Evolutionary conservation across 2,113 vertebrate genomes (phyloP).

Genomic region (Erinaceus europaeus): DNA sequence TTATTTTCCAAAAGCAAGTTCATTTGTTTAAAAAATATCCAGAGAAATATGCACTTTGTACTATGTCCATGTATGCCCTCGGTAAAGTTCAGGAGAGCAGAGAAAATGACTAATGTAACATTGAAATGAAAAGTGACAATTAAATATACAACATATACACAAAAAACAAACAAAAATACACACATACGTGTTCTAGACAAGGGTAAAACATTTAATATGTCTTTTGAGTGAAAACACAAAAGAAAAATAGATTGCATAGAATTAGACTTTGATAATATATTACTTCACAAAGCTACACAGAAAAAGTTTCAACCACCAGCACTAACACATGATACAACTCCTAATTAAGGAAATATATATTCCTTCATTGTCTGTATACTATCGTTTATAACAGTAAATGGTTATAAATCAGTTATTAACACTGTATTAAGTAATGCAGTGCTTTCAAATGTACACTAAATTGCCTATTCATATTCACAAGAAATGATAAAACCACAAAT

Average conservation of each 20-base stretch:
- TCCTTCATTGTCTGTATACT: neutral
- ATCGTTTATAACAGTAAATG: neutral
- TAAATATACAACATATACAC: conserved; percentile 14
- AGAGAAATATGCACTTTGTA: conserved; percentile 19
- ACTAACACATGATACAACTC: neutral
- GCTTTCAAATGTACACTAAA: neutral
- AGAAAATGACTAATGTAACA: conserved; percentile 31
- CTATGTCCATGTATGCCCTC: conserved; percentile 21
- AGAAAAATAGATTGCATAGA: conserved; percentile 2
- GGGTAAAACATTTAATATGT: neutral
- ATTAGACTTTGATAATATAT: conserved; percentile 34
- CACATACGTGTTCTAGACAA: conserved; percentile 3
- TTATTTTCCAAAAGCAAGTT: neutral
- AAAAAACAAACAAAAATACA: conserved; percentile 41
- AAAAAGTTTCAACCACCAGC: conserved; percentile 13
- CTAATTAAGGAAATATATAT: neutral
- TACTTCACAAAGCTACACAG: conserved; percentile 12
- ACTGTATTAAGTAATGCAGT: conserved; percentile 27
- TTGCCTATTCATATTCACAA: neutral
- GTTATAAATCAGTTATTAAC: neutral
- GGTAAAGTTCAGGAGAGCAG: conserved; percentile 46
- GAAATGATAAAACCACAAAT: conserved; percentile 13
- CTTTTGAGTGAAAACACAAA: conserved; percentile 32
- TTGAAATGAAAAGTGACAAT: conserved; percentile 48
- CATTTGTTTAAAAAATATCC: neutral